Evolutionary conservation across 2,888 invertebrate species (phyloP), one percentile per base, ranked within the genome.

Genomic region (Troglohyphantes excavatus): DNA sequence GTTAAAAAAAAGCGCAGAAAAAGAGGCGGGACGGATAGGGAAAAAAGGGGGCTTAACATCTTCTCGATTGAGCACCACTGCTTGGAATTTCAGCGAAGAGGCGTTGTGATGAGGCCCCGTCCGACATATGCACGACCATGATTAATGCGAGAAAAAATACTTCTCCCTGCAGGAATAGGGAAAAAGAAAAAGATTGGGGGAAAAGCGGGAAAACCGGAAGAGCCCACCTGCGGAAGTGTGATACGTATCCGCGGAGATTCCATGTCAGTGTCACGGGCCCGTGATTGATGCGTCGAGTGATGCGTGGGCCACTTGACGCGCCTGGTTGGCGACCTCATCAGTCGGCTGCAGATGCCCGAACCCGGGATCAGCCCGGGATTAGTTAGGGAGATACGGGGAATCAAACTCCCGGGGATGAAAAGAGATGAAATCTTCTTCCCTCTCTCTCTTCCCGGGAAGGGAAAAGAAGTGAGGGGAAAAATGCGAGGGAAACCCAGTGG

Each of bases 181-280:
- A 68, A n/a, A n/a, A n/a, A n/a, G n/a, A n/a, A 76, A 82, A 89
- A 76, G 83, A 70, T 72, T 33, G 78, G 61, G 90, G 13, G 63
- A 85, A 90, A 85, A 85, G 90, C 65, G 72, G 68, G 85, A 21
- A 75, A 85, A 90, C 90, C 90, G 90, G 90, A 90, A 90, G 90
- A 73, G 90, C 90, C 90, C 90, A 90, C 90, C 90, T 90, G 90
- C 90, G 90, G 90, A 90, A 85, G 90, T 90, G 90, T 81, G 90
- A 90, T 90, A 90, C 90, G 90, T 79, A 90, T 90, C 90, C 90
- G 85, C 85, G 78, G 84, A 90, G 90, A 90, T 84, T 85, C 90
- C 79, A 61, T 90, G 90, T 90, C 90, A 84, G 59, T 90, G 90
- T 90, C 90, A 90, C 61, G 82, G 81, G 33, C 67, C 73, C 79